Conservation (phyloP, 2,797 vertebrate species). For the Clarias platycephalus region DNA sequence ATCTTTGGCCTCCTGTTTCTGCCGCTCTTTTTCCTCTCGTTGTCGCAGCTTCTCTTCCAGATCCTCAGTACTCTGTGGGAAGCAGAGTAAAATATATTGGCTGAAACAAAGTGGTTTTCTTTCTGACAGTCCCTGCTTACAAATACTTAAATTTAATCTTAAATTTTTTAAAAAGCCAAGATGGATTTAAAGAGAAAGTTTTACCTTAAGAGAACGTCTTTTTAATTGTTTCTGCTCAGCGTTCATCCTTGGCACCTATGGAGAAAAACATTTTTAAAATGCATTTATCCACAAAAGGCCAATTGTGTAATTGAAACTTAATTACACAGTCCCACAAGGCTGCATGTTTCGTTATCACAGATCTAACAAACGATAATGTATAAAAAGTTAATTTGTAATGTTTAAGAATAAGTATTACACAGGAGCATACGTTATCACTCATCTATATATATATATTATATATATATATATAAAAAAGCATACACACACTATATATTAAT, state of each 20-base stretch:
- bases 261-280: neutral
- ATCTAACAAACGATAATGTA: neutral
- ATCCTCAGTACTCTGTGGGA: constrained; percentile 66
- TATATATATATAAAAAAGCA: too few relatives aligned
- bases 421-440: neutral
- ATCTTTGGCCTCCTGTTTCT: constrained; percentile 83
- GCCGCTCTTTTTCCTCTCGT: constrained; percentile 80
- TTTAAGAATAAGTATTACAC: neutral
- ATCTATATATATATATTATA: too few relatives aligned
- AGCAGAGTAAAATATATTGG: neutral
- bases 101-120: neutral
- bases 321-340: too few relatives aligned
- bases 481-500: too few relatives aligned
- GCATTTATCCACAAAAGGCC: neutral
- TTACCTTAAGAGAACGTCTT: constrained; percentile 75
- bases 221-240: constrained; percentile 67
- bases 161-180: neutral
- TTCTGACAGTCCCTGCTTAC: neutral
- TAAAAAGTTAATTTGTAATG: neutral
- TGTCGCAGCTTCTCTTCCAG: constrained; percentile 75
- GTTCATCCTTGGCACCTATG: constrained; percentile 66
- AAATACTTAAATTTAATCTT: neutral
- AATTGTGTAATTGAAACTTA: too few relatives aligned
- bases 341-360: too few relatives aligned
- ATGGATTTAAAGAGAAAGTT: neutral